Evolutionary conservation across 64 coral and sea anemone genomes (phyloP), one percentile per base, ranked within the genome.

Genomic region (Anthopleura sola): DNA sequence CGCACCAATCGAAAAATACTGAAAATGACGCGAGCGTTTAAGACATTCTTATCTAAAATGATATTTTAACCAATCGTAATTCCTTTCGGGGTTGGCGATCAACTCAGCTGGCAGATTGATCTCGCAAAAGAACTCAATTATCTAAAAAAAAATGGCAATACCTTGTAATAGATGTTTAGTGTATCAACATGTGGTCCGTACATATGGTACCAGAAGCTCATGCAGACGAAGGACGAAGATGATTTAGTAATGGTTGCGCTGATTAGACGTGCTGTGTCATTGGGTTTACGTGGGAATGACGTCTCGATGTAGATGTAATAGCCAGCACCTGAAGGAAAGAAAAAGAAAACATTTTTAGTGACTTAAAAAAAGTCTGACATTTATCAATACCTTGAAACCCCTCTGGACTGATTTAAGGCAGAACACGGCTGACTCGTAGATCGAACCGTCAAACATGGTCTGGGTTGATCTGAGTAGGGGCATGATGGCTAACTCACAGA

Each of bases 131-230:
- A n/a, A n/a, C n/a, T n/a, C n/a, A n/a, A n/a, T n/a, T n/a, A n/a
- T n/a, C n/a, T n/a, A n/a, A n/a, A n/a, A n/a, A n/a, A n/a, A n/a
- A n/a, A n/a, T n/a, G n/a, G n/a, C n/a, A 32, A 71, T 31, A 84
- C 81, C 68, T 75, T 83, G 49, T 82, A 75, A 31, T 96, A 96
- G 0, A 96, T 47, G 80, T 96, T 96, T 21, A 96, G 90, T 31
- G 87, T 82, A 87, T 89, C 85, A 0, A 96, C 83, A 69, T 96
- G 90, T 48, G 86, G 87, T 17, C 94, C 94, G 75, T 86, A 96
- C 94, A 96, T 96, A 47, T 96, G 94, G 36, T 92, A 96, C 94
- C 94, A 96, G 55, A 96, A 92, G 39, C 87, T 84, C 76, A 92
- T 44, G 54, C 94, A 96, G 31, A 81, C 71, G 32, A 36, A 85